These are phyloP conservation scores for Wasmannia auropunctata DNA, from an alignment of 1,140 invertebrate species.

Conservation along the genomic window DNA sequence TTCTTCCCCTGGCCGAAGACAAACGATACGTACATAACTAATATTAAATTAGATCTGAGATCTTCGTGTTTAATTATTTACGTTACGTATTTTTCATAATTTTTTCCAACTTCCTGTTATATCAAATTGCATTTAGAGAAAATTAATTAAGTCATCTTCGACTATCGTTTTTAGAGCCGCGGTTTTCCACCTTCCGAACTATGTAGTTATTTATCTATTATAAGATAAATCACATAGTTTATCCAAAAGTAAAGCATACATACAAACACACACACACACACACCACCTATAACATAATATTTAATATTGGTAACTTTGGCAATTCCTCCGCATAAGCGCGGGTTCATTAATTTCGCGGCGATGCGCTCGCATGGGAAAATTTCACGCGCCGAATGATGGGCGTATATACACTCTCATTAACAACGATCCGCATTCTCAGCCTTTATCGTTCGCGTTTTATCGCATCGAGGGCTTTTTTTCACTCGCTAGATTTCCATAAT, in stretches of 20 bases:
- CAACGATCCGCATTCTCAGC: slow-evolving; percentile 18
- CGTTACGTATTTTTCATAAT: not conserved
- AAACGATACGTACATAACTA: not conserved
- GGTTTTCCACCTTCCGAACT: no score
- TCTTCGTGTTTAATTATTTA: not conserved
- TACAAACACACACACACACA: no score
- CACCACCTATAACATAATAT: no score
- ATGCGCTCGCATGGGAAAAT: slow-evolving; percentile 39
- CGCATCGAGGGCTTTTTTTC: slow-evolving; percentile 10
- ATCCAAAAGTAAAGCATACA: no score
- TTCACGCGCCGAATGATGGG: not conserved
- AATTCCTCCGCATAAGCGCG: not conserved
- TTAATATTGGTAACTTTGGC: slow-evolving; percentile 17
- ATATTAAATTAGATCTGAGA: not conserved
- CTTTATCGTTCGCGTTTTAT: slow-evolving; percentile 19
- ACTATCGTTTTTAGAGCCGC: not conserved
- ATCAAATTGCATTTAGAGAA: not conserved
- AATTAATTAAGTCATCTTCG: not conserved
- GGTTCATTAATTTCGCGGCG: slow-evolving; percentile 10
- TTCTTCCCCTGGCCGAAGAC: no score
- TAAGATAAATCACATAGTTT: no score
- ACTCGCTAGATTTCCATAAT: slow-evolving; percentile 48
- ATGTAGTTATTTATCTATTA: no score
- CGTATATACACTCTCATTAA: slow-evolving; percentile 41
- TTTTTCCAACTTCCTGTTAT: not conserved